Conservation (phyloP, 2,888 invertebrate species). For the Sepioteuthis lessoniana region DNA sequence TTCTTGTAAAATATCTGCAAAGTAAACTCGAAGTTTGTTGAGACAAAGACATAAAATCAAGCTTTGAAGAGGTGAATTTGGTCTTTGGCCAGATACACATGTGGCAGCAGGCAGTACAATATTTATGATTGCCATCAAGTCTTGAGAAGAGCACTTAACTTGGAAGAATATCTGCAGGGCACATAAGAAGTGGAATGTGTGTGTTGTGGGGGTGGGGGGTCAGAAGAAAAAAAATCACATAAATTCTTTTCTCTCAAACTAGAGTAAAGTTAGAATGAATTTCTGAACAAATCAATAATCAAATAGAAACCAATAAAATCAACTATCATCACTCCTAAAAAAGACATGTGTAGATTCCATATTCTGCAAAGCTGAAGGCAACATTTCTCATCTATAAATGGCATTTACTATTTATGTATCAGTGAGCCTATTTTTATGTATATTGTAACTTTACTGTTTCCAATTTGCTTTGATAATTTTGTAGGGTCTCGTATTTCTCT, state of each 20-base stretch:
- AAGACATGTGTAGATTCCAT: neutral
- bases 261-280: neutral
- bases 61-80: neutral
- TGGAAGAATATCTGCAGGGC: neutral
- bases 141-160: neutral
- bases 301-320: neutral
- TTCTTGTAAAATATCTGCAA: neutral
- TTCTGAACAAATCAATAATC: neutral
- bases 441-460: too few species aligned
- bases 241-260: neutral
- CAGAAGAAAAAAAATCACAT: neutral
- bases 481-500: too few species aligned
- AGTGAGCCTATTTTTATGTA: too few species aligned
- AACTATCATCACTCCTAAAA: neutral
- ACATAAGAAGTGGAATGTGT: neutral
- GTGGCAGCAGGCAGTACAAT: neutral
- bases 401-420: too few species aligned
- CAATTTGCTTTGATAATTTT: too few species aligned
- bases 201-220: too few species aligned
- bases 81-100: neutral
- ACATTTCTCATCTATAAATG: neutral
- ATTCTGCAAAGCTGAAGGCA: neutral
- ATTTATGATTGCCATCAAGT: slow-evolving; percentile 23
- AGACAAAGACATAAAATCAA: neutral
- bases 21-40: neutral